Evolutionary conservation across 2,797 vertebrate genomes (phyloP).

Genomic region (Scarus forsteni): DNA sequence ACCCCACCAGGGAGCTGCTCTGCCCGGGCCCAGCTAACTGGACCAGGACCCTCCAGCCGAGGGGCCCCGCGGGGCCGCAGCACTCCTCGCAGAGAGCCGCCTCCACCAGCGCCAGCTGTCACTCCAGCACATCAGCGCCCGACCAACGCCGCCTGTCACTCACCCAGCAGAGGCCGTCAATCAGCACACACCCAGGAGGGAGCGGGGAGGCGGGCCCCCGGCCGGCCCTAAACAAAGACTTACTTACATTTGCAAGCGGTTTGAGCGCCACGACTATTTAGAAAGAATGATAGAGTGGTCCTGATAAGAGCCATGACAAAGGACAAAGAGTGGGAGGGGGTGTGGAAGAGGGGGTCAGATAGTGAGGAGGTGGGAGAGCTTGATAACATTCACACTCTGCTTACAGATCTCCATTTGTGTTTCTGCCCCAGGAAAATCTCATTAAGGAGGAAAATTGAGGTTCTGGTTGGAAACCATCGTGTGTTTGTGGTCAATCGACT

Average conservation of each 20-base stretch:
- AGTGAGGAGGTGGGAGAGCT: slow-evolving; percentile 79
- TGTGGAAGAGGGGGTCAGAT: slow-evolving; percentile 67
- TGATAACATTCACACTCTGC: slow-evolving; percentile 85
- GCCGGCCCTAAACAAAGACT: slow-evolving; percentile 82
- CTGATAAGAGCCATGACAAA: slow-evolving; percentile 87
- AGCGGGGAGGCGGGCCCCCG: slow-evolving; percentile 68
- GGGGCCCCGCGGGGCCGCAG: slow-evolving; percentile 37
- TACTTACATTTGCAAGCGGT: slow-evolving; percentile 84
- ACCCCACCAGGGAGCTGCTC: slow-evolving; percentile 42
- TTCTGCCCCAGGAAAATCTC: slow-evolving; percentile 77
- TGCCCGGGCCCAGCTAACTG: slow-evolving; percentile 38
- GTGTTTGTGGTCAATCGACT: slow-evolving; percentile 35
- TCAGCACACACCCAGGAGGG: slow-evolving; percentile 81
- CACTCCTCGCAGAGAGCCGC: slow-evolving; percentile 11
- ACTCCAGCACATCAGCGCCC: slow-evolving; percentile 63
- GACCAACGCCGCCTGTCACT: slow-evolving; percentile 84
- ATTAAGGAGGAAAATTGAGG: slow-evolving; percentile 71
- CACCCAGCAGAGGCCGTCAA: slow-evolving; percentile 85
- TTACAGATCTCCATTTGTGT: slow-evolving; percentile 83
- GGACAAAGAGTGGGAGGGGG: slow-evolving; percentile 70
- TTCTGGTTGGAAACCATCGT: slow-evolving; percentile 43
- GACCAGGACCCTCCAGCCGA: slow-evolving; percentile 41
- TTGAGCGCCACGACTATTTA: slow-evolving; percentile 73
- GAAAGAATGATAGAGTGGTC: slow-evolving; percentile 85
- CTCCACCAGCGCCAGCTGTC: slow-evolving; percentile 71